Evolutionary conservation across 2,888 invertebrate species (phyloP), one percentile per base, ranked within the genome.

Genomic region (Dolichopus griseipennis): DNA sequence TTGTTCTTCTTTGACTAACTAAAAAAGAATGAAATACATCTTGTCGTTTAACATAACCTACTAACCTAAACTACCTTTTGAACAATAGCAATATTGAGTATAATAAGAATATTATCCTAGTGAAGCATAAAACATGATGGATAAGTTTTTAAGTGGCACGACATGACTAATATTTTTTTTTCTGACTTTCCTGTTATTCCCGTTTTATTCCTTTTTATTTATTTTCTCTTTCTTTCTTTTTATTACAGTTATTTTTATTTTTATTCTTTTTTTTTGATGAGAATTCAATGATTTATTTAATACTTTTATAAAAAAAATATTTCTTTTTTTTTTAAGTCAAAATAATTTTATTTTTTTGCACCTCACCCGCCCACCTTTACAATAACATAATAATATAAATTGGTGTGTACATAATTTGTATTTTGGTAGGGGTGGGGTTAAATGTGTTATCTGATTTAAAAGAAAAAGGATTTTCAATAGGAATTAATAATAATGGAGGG

Each of bases 121-220:
- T 61, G 21, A 61, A 21, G 61, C 5, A 22, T 62, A 27, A 62
- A 63, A 63, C 27, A 63, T 63, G 63, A 63, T 63, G 63, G 63
- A 63, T 63, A 63, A 63, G 27, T 63, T 63, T 63, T 63, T 63
- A 63, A 63, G 63, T 63, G 27, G 52, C 52, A 52, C 52, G 52
- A 52, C 52, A 52, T 52, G 52, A n/a, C 52, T 52, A 52, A 52
- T 52, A 6, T 41, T 52, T n/a, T 52, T 52, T 52, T 15, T 52
- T 12, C 15, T 43, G 7, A 43, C 43, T 9, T 43, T 52, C 18
- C 52, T 18, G 9, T 12, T 18, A 18, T 52, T 18, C n/a, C 15
- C 18, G 9, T n/a, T 52, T 15, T 18, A 52, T 15, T 18, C 52
- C n/a, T 43, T 43, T 34, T 34, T 34, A 43, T 43, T 10, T 10